phyloP scores from a whole-genome alignment of 2,797 vertebrate species.

The Onychomys torridus region DNA sequence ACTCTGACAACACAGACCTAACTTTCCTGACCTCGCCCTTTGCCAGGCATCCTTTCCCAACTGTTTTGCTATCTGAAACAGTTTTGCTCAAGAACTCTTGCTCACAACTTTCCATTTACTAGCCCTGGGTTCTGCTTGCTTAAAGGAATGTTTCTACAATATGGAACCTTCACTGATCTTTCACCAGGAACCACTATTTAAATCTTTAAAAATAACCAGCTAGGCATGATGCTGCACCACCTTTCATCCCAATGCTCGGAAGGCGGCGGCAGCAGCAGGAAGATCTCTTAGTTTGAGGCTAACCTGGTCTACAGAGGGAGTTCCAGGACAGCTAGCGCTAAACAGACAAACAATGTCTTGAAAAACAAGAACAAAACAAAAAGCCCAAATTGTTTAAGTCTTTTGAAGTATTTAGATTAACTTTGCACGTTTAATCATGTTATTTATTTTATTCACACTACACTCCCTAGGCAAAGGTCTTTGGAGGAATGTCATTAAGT shows the following conservation, averaged over 20 bases:
- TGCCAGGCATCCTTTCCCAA: background rate
- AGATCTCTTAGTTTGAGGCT: background rate
- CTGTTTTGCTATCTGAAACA: background rate
- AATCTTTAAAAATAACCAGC: constrained; percentile 17
- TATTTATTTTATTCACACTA: constrained; percentile 18
- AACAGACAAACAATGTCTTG: background rate
- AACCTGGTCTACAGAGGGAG: background rate
- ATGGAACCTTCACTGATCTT: background rate
- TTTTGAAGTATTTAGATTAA: constrained; percentile 28
- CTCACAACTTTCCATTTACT: background rate
- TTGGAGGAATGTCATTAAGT: constrained; percentile 9
- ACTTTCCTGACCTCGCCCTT: background rate
- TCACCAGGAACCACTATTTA: background rate
- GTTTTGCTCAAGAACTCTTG: background rate
- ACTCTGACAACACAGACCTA: background rate
- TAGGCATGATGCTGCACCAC: background rate
- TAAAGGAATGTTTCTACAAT: background rate
- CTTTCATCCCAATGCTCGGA: background rate
- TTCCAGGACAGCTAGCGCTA: background rate
- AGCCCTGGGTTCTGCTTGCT: background rate
- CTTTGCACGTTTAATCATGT: background rate
- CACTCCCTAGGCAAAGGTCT: background rate
- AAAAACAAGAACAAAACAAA: background rate
- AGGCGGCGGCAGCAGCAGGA: background rate
- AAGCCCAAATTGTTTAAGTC: background rate